These are phyloP conservation scores for Benthosema pterotum DNA, from an alignment of 2,797 vertebrate genomes.

Conservation along the genomic window DNA sequence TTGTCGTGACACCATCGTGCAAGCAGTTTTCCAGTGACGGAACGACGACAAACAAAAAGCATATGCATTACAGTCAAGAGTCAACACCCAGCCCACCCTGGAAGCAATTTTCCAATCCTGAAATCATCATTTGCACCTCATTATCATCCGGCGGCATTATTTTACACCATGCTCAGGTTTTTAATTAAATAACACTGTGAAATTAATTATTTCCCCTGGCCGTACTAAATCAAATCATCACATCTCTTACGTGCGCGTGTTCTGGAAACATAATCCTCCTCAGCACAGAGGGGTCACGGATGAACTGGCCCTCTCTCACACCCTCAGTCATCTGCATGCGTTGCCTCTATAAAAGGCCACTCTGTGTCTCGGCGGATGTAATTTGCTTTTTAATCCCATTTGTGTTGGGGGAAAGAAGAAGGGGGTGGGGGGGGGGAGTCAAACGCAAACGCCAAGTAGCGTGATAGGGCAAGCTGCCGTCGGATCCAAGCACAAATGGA, in stretches of 20 bases:
- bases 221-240: conserved; percentile 69
- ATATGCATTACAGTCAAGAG: too few species aligned
- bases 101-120: too few species aligned
- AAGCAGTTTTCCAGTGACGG: too few species aligned
- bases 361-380: too few species aligned
- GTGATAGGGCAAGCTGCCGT: neutral
- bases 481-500: conserved; percentile 22
- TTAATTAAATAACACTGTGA: conserved; percentile 79
- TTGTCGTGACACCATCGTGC: too few species aligned
- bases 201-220: conserved; percentile 74
- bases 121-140: conserved; percentile 66
- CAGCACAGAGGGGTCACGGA: conserved; percentile 47
- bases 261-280: conserved; percentile 53
- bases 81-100: too few species aligned
- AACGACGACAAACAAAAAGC: too few species aligned
- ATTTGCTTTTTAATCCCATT: too few species aligned
- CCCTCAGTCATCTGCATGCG: conserved; percentile 9
- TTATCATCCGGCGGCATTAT: conserved; percentile 67
- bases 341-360: too few species aligned
- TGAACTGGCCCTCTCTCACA: conserved; percentile 31
- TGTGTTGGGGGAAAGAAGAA: too few species aligned
- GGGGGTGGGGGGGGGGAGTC: too few species aligned
- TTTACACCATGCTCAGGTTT: conserved; percentile 62
- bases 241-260: conserved; percentile 58
- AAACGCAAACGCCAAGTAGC: too few species aligned